A percentile compares a stretch with the other conserved stretches of the same genome.
Conservation (phyloP, 2,797 vertebrate genomes). For the Channallabes apus region DNA sequence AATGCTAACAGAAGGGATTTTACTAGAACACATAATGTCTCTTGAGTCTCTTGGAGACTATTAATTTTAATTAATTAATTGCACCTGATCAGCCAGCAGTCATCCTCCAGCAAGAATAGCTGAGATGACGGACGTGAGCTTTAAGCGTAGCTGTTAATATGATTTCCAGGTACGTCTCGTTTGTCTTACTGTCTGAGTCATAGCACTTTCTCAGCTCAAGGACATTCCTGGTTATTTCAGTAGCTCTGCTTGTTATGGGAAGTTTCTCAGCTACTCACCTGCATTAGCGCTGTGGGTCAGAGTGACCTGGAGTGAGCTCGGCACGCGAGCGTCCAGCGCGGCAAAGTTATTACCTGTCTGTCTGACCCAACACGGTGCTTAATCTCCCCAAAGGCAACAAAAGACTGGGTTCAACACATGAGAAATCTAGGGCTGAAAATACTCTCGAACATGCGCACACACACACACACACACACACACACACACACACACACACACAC, state of each 20-base stretch:
- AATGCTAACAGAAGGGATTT: no score
- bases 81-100: background rate
- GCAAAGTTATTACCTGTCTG: slow-evolving; percentile 49
- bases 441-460: slow-evolving; percentile 1
- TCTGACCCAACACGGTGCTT: slow-evolving; percentile 31
- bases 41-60: background rate
- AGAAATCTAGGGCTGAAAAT: slow-evolving; percentile 26
- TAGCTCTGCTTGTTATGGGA: slow-evolving; percentile 3
- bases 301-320: background rate
- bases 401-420: slow-evolving; percentile 5
- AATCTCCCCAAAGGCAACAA: slow-evolving; percentile 43
- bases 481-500: no score
- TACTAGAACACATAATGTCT: no score
- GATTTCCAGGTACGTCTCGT: background rate
- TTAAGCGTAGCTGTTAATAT: background rate
- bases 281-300: slow-evolving; percentile 25
- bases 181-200: background rate
- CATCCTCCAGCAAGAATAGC: background rate
- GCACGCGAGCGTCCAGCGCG: background rate
- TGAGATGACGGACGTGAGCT: background rate
- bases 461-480: slow-evolving; percentile 7
- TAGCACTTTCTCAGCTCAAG: slow-evolving; percentile 17
- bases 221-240: background rate
- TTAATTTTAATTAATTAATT: no score
- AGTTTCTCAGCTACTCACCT: slow-evolving; percentile 2